Evolutionary conservation across 2,888 invertebrate genomes (phyloP).

Genomic region (Perizoma flavofasciatum): DNA sequence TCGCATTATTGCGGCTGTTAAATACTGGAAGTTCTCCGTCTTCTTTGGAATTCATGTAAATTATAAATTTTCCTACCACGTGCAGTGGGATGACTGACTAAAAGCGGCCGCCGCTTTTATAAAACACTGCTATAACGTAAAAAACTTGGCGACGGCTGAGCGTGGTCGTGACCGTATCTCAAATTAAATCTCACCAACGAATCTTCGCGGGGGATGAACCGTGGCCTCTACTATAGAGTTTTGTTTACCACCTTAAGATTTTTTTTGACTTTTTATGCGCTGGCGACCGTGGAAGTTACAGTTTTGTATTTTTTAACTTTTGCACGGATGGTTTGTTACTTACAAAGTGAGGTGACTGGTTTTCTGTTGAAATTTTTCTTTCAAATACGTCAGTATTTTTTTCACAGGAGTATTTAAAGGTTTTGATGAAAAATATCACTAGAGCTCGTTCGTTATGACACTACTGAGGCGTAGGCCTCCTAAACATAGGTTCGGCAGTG

Average conservation of each 20-base stretch:
- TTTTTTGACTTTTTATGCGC: conserved; percentile 18
- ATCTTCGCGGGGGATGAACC: conserved; percentile 74
- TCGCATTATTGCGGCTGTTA: too few relatives aligned
- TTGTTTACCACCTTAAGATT: conserved; percentile 21
- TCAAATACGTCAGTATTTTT: background rate
- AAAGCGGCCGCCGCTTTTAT: background rate
- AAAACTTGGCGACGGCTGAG: conserved; percentile 70
- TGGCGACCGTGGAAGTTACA: conserved; percentile 1
- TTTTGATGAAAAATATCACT: too few relatives aligned
- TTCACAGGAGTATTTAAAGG: too few relatives aligned
- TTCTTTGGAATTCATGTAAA: too few relatives aligned
- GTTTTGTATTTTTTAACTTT: conserved; percentile 16
- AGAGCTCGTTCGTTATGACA: too few relatives aligned
- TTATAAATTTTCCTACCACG: too few relatives aligned
- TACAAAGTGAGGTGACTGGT: background rate
- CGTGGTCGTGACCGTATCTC: conserved; percentile 77
- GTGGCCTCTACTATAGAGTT: conserved; percentile 52
- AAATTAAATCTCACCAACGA: conserved; percentile 81
- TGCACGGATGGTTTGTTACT: conserved; percentile 14
- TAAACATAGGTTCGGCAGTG: too few relatives aligned
- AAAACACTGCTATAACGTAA: conserved; percentile 46
- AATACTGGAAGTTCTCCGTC: too few relatives aligned
- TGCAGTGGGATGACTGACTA: background rate
- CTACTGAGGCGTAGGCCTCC: too few relatives aligned
- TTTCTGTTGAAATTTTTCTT: background rate